A percentile compares a stretch with the other conserved stretches of the same genome.
Conservation (phyloP, 2,888 invertebrate genomes). For the Calameuta pallipes region DNA sequence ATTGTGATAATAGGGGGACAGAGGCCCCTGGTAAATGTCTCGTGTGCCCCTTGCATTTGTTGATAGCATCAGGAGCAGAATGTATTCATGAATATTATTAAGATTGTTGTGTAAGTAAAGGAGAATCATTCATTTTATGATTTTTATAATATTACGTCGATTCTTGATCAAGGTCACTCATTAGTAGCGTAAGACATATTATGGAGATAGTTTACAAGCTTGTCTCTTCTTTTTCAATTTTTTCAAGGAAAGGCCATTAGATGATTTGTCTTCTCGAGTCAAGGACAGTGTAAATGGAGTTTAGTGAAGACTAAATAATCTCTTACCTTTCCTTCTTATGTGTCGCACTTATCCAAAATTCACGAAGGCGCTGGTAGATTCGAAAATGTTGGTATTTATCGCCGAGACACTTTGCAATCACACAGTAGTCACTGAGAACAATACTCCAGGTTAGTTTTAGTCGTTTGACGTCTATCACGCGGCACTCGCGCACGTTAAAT, state of each 20-base stretch:
- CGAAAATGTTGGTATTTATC: background rate
- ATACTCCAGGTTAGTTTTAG: background rate
- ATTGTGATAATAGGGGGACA: background rate
- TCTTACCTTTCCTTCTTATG: background rate
- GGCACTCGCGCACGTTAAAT: background rate
- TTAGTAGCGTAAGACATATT: background rate
- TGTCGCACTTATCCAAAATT: background rate
- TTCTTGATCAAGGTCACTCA: background rate
- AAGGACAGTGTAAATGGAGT: background rate
- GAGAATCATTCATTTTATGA: background rate
- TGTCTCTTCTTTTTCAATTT: too few species aligned
- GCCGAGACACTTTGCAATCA: background rate
- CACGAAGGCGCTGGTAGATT: background rate
- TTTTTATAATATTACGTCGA: background rate
- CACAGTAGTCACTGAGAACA: background rate
- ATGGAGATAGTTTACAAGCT: too few species aligned
- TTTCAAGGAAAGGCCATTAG: too few species aligned
- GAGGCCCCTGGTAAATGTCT: background rate
- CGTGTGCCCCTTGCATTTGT: background rate
- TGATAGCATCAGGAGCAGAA: background rate
- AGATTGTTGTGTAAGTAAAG: background rate
- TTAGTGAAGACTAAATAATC: background rate
- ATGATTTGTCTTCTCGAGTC: background rate
- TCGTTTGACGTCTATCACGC: background rate
- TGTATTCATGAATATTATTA: background rate